These are phyloP conservation scores for Hylyphantes graminicola DNA, from an alignment of 1,140 invertebrate genomes.

Conservation along the genomic window DNA sequence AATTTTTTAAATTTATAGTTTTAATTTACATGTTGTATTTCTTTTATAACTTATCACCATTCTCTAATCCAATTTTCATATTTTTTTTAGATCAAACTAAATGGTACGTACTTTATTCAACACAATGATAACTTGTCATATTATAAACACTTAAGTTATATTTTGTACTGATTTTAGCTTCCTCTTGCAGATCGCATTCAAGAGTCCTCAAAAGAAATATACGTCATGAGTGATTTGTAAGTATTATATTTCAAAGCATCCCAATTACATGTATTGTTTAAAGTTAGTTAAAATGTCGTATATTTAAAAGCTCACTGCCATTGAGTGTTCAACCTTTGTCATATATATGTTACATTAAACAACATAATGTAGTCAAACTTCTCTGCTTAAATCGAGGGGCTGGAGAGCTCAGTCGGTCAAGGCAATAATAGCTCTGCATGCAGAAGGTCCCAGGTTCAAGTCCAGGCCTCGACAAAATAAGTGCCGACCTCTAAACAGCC, in stretches of 20 bases:
- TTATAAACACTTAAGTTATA: not conserved
- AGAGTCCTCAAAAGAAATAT: constrained; percentile 81
- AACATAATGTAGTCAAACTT: too few relatives aligned
- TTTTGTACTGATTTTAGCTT: not conserved
- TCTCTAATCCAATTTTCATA: constrained; percentile 28
- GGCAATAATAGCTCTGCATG: too few relatives aligned
- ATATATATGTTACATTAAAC: too few relatives aligned
- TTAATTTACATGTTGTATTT: not conserved
- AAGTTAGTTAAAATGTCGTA: not conserved
- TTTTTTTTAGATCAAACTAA: constrained; percentile 70
- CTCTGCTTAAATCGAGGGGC: too few relatives aligned
- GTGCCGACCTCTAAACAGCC: too few relatives aligned
- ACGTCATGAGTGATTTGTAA: constrained; percentile 83
- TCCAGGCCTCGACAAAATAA: too few relatives aligned
- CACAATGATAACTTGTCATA: not conserved
- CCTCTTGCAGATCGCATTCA: constrained; percentile 72
- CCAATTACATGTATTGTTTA: not conserved
- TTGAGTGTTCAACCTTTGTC: not conserved
- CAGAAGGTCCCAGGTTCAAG: too few relatives aligned
- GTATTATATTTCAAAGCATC: constrained; percentile 61
- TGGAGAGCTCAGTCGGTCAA: too few relatives aligned
- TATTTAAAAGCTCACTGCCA: not conserved
- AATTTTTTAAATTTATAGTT: not conserved
- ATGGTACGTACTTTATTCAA: constrained; percentile 63
- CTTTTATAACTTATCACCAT: not conserved